These are phyloP conservation scores for Macrobrachium rosenbergii DNA, from an alignment of 1,140 invertebrate genomes.

Conservation along the genomic window DNA sequence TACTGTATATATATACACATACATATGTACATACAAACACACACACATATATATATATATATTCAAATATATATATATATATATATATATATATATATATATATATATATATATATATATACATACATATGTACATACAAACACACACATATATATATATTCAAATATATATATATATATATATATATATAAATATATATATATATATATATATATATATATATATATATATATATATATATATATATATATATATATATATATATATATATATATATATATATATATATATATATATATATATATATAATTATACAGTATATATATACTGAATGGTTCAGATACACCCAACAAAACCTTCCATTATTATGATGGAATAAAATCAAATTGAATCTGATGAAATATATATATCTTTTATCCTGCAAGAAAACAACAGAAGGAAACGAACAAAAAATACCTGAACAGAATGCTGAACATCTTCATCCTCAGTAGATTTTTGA, in stretches of 20 bases:
- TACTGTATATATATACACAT: not conserved
- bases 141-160: not conserved
- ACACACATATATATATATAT: conserved; percentile 3
- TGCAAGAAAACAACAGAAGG: no score
- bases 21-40: not conserved
- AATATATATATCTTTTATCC: no score
- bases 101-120: not conserved
- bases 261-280: conserved; percentile 11
- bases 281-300: conserved; percentile 1
- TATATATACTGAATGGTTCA: not conserved
- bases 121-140: not conserved
- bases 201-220: conserved; percentile 10
- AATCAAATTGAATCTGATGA: no score
- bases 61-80: conserved; percentile 6
- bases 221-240: conserved; percentile 5
- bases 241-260: conserved; percentile 5
- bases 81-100: conserved; percentile 8
- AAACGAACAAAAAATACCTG: no score
- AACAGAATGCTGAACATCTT: not conserved
- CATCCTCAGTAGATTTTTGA: not conserved
- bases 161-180: not conserved
- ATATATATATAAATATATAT: not conserved
- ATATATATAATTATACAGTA: not conserved
- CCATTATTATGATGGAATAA: not conserved
- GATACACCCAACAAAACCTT: not conserved